Base-by-base conservation (phyloP, 2,113 vertebrate genomes). In the Mola mola region DNA sequence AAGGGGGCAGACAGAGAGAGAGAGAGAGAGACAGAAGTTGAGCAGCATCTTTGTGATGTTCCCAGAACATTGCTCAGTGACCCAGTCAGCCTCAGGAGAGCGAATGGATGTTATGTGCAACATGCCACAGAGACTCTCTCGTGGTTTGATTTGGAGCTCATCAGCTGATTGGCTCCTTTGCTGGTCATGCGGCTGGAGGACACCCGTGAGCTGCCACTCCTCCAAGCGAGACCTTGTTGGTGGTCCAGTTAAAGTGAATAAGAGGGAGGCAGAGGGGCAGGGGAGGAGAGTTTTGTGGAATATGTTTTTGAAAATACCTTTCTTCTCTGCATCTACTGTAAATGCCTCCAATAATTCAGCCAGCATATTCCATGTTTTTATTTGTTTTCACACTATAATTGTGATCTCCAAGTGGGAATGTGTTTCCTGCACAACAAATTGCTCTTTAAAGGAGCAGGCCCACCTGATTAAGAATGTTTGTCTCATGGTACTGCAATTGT, bases 41-140 rank as follows among this genome's bases (percentile, higher is more conserved):
- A 78, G 74, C 78, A 57, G 83, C 60, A 26, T 86, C 83, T 88
- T 82, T 87, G 81, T 84, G 70, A 88, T 79, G 67, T 86, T 88
- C 81, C 79, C 75, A 88, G 80, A 87, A 87, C 84, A 90, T 85
- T 87, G 86, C 65, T 88, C 78, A 82, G 68, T 87, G 87, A 88
- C 85, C 87, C 83, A 57, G 41, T 40, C 51, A 12, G 62, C 75
- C 81, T 60, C 65, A 53, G 74, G 51, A 85, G 63, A 81, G 70
- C 2, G 37, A 64, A 57, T 79, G 66, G 79, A 84, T 75, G 73
- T 70, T 76, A 50, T 75, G 74, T 72, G 79, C 28, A 41, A 79
- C 76, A 50, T 78, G 75, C 75, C 52, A 75, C 66, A 72, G 36
- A 58, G 74, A 78, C 33, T 63, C 60, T 79, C 75, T 71, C 40